Percentiles rank a stretch among this genome's conserved stretches.
Evolutionary conservation across 2,113 vertebrate genomes (phyloP).

Genomic region (Corydoras maculifer): DNA sequence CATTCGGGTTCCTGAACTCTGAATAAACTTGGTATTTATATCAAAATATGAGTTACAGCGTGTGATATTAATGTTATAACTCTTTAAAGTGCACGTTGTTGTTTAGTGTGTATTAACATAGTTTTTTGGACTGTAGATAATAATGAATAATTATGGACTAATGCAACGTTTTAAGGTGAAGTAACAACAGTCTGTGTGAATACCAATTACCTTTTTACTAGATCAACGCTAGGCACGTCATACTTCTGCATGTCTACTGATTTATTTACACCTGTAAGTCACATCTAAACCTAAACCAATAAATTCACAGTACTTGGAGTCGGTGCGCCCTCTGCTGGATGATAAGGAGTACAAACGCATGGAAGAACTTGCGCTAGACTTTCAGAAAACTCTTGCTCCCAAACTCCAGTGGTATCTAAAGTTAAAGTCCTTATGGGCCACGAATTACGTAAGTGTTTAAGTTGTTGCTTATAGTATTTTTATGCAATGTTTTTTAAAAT

Average conservation of each 20-base stretch:
- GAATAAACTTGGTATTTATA: conserved; percentile 33
- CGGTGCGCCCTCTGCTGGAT: conserved; percentile 73
- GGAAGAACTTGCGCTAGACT: conserved; percentile 71
- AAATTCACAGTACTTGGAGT: conserved; percentile 69
- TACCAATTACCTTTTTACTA: too few species aligned
- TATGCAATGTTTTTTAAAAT: not conserved
- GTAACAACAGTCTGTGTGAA: conserved; percentile 7
- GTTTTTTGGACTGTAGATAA: too few species aligned
- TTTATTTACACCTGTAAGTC: too few species aligned
- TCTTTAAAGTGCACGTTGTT: conserved; percentile 39
- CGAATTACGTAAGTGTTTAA: conserved; percentile 67
- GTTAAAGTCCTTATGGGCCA: conserved; percentile 81
- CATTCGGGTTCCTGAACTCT: conserved; percentile 24
- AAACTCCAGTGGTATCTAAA: conserved; percentile 79
- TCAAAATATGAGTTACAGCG: conserved; percentile 24
- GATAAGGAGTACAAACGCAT: conserved; percentile 68
- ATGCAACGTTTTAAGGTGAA: not conserved
- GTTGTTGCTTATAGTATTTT: too few species aligned
- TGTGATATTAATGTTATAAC: conserved; percentile 17
- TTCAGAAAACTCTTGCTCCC: conserved; percentile 69
- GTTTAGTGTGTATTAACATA: not conserved
- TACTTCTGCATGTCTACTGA: not conserved
- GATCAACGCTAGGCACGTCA: too few species aligned
- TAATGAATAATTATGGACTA: too few species aligned
- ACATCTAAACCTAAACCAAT: not conserved